Evolutionary conservation across 2,797 vertebrate species (phyloP).

Genomic region (Arnoldichthys spilopterus): DNA sequence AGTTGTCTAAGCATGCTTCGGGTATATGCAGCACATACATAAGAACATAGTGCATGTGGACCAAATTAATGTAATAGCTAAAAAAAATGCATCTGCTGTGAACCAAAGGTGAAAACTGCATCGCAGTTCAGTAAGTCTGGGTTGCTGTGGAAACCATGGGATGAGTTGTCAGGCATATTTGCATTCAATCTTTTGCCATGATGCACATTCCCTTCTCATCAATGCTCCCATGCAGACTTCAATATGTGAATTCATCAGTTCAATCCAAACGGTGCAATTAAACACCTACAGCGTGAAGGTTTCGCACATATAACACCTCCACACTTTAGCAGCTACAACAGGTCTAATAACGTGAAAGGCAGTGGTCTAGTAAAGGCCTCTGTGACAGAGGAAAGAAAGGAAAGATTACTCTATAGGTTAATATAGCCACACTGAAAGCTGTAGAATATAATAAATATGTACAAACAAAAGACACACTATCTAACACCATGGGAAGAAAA

Average conservation of each 20-base stretch:
- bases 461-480: background rate
- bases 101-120: background rate
- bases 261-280: background rate
- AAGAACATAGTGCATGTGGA: background rate
- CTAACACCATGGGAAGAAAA: too few relatives aligned
- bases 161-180: slow-evolving; percentile 20
- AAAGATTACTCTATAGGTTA: background rate
- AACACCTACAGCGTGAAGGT: background rate
- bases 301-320: background rate
- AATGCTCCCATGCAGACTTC: background rate
- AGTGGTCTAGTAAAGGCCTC: background rate
- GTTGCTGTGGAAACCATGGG: slow-evolving; percentile 42
- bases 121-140: slow-evolving; percentile 6
- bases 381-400: background rate
- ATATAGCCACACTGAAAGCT: background rate
- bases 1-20: slow-evolving; percentile 3
- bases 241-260: background rate
- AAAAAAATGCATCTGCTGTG: background rate
- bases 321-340: background rate
- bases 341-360: slow-evolving; percentile 11
- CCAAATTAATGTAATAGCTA: background rate
- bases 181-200: slow-evolving; percentile 8
- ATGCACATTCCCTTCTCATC: background rate
- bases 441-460: background rate
- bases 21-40: background rate